Percentiles rank a stretch among this genome's conserved stretches.
These are phyloP conservation scores for Plemyria rubiginata DNA, from an alignment of 2,888 invertebrate species.

Conservation along the genomic window DNA sequence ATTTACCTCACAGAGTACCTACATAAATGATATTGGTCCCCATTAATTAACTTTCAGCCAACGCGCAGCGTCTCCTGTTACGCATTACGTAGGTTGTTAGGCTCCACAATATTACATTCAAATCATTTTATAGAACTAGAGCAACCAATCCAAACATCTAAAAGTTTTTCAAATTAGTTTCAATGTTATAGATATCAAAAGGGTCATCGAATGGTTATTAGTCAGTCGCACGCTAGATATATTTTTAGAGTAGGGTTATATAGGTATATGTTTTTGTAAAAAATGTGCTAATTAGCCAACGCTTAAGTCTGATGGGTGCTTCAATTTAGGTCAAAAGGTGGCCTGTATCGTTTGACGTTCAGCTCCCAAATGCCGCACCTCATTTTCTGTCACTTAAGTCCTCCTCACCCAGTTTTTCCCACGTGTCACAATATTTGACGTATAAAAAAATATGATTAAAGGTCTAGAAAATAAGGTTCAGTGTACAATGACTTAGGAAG, in stretches of 20 bases:
- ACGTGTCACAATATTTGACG: neutral
- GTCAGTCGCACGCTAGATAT: no score
- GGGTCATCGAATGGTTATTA: no score
- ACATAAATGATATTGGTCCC: no score
- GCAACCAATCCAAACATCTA: neutral
- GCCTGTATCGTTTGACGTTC: conserved; percentile 62
- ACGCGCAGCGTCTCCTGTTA: no score
- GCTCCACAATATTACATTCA: no score
- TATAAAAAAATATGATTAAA: conserved; percentile 46
- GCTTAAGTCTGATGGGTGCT: conserved; percentile 51
- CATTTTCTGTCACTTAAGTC: conserved; percentile 72
- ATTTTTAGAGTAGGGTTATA: no score
- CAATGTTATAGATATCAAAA: neutral
- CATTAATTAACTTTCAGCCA: no score
- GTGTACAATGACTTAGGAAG: conserved; percentile 20
- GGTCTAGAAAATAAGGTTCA: conserved; percentile 29
- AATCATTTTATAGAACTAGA: no score
- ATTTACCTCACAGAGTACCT: no score
- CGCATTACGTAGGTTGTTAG: no score
- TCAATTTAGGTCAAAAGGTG: conserved; percentile 71
- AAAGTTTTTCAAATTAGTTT: neutral
- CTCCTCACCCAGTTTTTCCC: neutral
- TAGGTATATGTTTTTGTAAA: neutral
- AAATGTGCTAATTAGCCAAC: conserved; percentile 40
- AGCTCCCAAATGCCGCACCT: conserved; percentile 69